phyloP scores from a whole-genome alignment of 2,113 vertebrate genomes.

The Megaleporinus macrocephalus region DNA sequence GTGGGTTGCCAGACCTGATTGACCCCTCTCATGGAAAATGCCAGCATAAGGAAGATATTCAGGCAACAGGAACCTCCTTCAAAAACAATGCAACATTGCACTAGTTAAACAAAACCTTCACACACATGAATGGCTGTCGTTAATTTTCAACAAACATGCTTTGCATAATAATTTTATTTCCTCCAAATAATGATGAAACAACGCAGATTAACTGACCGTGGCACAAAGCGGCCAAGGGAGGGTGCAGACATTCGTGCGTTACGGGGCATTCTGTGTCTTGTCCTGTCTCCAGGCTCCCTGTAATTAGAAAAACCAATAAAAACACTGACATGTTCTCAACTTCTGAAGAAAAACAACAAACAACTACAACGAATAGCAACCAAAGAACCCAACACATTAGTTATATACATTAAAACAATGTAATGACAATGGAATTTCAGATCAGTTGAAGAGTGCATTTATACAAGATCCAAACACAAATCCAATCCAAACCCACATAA shows the following conservation, averaged over 20 bases:
- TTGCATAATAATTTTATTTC: not conserved
- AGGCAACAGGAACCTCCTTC: constrained; percentile 93
- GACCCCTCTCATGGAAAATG: constrained; percentile 97
- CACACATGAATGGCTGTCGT: not conserved
- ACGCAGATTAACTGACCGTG: constrained; percentile 79
- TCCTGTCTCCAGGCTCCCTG: constrained; percentile 92
- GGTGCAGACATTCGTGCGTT: constrained; percentile 98
- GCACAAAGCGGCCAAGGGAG: constrained; percentile 94
- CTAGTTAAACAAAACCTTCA: not conserved
- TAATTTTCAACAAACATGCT: not conserved
- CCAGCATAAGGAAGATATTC: constrained; percentile 98
- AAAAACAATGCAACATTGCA: constrained; percentile 61
- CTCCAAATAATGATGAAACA: not conserved
- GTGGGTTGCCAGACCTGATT: constrained; percentile 96
- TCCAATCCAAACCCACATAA: not conserved
- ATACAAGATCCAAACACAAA: too few relatives aligned
- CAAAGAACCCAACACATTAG: not conserved
- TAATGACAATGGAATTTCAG: too few relatives aligned
- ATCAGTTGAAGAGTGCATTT: too few relatives aligned
- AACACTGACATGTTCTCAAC: not conserved
- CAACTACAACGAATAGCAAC: not conserved
- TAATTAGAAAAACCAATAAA: not conserved
- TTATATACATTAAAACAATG: not conserved
- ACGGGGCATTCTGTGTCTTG: constrained; percentile 92
- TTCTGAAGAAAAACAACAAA: not conserved